Base-by-base conservation (phyloP, 2,888 invertebrate species). In the Melanophora roralis region DNA sequence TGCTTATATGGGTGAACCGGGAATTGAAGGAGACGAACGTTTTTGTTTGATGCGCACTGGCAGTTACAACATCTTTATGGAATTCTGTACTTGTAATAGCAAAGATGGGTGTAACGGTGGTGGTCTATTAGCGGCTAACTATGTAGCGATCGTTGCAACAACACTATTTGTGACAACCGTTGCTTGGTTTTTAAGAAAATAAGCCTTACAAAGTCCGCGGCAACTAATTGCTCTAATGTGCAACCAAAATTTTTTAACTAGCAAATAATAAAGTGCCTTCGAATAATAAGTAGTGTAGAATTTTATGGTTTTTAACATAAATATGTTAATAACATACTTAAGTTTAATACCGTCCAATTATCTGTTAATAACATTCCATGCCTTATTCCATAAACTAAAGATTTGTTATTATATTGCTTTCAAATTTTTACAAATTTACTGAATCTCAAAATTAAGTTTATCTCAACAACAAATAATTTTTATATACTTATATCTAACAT, bases 1-100 rank as follows among this genome's bases (percentile, higher is more conserved):
- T 90, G 97, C 97, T 0, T 97, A 94, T 86, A 92, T 97, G 86
- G 97, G 97, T 0, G 96, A 97, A 83, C 96, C 96, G 0, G 97
- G 97, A 0, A 95, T 97, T 60, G 93, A 93, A 85, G 96, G 96
- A 0, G 97, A 97, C 85, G 97, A 97, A 89, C 92, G 97, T 68
- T 97, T 95, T 89, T 97, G 97, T 84, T 91, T 97, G 11, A 95
- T 97, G 95, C 92, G 97, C 85, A 96, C 96, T 0, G 97, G 97
- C 19, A 96, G 96, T 0, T 97, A 96, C 89, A 97, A 98, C 88
- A 96, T 98, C 83, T 97, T 97, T 88, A 94, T 96, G 91, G 97
- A 98, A 89, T 97, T 95, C 85, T 98, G 97, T 88, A 97, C 97
- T 0, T 97, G 97, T 78, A 95, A 95, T 85, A 96, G 95, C 85